A percentile compares a stretch with the other conserved stretches of the same genome.
Evolutionary conservation across 2,797 vertebrate species (phyloP).

Genomic region (Numenius phaeopus): DNA sequence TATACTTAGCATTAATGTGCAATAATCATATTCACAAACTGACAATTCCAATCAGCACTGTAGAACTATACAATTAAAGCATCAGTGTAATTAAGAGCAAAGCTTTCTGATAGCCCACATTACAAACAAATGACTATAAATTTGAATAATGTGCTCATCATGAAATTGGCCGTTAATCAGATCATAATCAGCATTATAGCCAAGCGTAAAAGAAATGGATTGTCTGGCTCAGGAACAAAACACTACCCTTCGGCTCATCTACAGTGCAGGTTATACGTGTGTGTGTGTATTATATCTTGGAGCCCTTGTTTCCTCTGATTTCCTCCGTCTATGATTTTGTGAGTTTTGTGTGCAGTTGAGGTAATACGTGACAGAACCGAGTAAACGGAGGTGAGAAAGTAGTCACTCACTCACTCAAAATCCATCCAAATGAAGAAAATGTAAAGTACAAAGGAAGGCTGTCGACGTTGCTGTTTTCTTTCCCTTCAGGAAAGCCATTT

Average conservation of each 20-base stretch:
- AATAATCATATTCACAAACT: constrained; percentile 42
- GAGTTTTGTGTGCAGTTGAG: not conserved
- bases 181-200: constrained; percentile 14
- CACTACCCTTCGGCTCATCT: not conserved
- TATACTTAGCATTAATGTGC: constrained; percentile 29
- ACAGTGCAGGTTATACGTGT: not conserved
- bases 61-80: constrained; percentile 38
- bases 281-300: not conserved
- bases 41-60: constrained; percentile 39
- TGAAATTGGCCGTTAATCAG: constrained; percentile 8
- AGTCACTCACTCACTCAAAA: not conserved
- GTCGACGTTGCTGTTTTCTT: not conserved
- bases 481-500: not conserved
- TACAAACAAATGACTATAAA: constrained; percentile 16
- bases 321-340: not conserved
- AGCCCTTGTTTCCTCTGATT: not conserved
- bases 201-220: constrained; percentile 10
- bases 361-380: not conserved
- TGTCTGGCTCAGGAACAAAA: not conserved
- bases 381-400: not conserved
- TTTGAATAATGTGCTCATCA: constrained; percentile 15
- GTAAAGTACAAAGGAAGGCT: not conserved
- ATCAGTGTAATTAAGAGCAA: constrained; percentile 44
- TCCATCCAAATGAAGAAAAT: not conserved
- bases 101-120: constrained; percentile 11